Base-by-base conservation (phyloP, 2,888 invertebrate species). In the Encarsia formosa region DNA sequence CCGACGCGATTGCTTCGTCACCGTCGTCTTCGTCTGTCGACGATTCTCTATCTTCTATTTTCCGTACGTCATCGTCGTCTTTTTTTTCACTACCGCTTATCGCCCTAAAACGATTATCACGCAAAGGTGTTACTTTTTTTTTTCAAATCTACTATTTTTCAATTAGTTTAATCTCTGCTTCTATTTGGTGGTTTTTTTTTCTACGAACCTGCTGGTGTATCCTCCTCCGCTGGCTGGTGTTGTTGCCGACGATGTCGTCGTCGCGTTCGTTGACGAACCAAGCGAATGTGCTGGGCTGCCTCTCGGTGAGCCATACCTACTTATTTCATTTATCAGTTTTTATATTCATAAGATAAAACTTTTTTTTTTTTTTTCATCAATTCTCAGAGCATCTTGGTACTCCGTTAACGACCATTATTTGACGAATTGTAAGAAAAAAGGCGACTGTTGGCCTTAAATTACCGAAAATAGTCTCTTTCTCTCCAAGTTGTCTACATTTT, bases 151-250 rank as follows among this genome's bases (percentile, higher is more conserved):
- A n/a, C n/a, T n/a, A n/a, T n/a, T n/a, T n/a, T n/a, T n/a, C n/a
- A n/a, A n/a, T n/a, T n/a, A n/a, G n/a, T n/a, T n/a, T n/a, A n/a
- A n/a, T n/a, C n/a, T n/a, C n/a, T n/a, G n/a, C n/a, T n/a, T 65
- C 63, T 63, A 61, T 65, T 64, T 66, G 65, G 65, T 66, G 65
- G 67, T 66, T 63, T 61, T 65, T 64, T 61, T 61, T 65, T n/a
- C n/a, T 73, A 74, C 73, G 71, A 72, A 74, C 75, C 84, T 80
- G 77, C 86, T 88, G 69, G 84, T 84, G 74, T 88, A 87, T 74
- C 79, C 79, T 74, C 75, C 75, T n/a, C n/a, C n/a, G n/a, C n/a
- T n/a, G n/a, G n/a, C n/a, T n/a, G n/a, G n/a, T 66, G 76, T 68
- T 50, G 61, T 56, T 35, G 65, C 59, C 52, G 66, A 47, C 42